These are phyloP conservation scores for Porites cylindrica DNA, from an alignment of 92 coral and sea anemone species.

Conservation along the genomic window DNA sequence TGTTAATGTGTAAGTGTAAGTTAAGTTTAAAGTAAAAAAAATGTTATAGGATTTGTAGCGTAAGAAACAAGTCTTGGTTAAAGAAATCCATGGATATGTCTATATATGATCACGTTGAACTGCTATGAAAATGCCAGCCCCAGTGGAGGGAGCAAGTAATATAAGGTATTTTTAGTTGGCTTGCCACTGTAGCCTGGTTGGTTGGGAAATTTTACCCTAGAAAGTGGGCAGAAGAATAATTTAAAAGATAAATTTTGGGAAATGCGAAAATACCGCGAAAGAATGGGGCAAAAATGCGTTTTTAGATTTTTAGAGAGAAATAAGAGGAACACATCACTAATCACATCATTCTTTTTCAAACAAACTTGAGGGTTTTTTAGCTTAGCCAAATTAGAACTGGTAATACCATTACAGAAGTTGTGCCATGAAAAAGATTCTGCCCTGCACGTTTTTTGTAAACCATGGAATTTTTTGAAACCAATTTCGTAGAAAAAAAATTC, in stretches of 20 bases:
- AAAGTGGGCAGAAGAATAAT: neutral
- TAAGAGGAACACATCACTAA: too few relatives aligned
- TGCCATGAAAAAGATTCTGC: too few relatives aligned
- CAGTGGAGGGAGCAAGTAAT: neutral
- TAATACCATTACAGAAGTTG: too few relatives aligned
- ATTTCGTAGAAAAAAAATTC: too few relatives aligned
- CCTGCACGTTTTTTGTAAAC: too few relatives aligned
- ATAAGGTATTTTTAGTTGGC: neutral
- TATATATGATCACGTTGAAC: neutral
- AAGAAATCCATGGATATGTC: neutral
- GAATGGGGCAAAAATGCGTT: too few relatives aligned
- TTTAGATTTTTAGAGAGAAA: too few relatives aligned
- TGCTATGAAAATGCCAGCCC: neutral
- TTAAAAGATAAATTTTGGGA: neutral
- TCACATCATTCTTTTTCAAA: too few relatives aligned
- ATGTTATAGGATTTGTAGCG: neutral
- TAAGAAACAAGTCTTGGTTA: neutral
- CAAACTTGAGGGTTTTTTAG: too few relatives aligned
- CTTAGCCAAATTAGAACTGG: too few relatives aligned
- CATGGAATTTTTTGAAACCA: too few relatives aligned
- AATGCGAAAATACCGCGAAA: neutral
- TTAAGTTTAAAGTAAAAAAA: neutral
- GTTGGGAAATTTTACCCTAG: neutral
- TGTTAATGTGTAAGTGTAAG: slow-evolving; percentile 8
- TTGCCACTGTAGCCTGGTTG: neutral